These are phyloP conservation scores for Brachyhypopomus gauderio DNA, from an alignment of 2,113 vertebrate species.

Conservation along the genomic window DNA sequence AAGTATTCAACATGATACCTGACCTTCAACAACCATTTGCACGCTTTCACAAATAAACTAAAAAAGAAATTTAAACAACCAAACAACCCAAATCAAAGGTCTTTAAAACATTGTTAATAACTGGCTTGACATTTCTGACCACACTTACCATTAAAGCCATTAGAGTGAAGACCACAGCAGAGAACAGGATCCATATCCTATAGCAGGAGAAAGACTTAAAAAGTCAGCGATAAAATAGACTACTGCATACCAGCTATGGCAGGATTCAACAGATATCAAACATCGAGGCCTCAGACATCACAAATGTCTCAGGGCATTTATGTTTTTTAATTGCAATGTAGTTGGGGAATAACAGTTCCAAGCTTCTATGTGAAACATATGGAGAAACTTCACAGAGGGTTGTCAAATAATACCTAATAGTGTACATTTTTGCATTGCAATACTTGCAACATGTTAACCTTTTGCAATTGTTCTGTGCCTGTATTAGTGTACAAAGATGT, in stretches of 20 bases:
- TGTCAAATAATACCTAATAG: neutral
- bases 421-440: too few species aligned
- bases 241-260: neutral
- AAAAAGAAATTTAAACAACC: neutral
- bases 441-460: too few species aligned
- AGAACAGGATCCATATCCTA: slow-evolving; percentile 93
- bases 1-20: too few species aligned
- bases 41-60: too few species aligned
- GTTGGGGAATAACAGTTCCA: neutral
- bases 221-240: neutral
- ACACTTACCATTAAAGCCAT: slow-evolving; percentile 88
- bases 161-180: slow-evolving; percentile 86
- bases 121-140: neutral
- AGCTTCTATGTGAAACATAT: neutral
- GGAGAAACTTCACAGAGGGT: neutral
- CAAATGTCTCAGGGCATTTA: too few species aligned
- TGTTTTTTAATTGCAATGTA: neutral
- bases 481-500: too few species aligned
- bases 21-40: too few species aligned
- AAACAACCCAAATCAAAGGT: neutral
- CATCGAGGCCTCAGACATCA: neutral
- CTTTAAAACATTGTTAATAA: neutral
- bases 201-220: slow-evolving; percentile 14
- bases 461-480: too few species aligned
- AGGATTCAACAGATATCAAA: neutral